Percentiles rank a stretch among this genome's conserved stretches.
phyloP scores from a whole-genome alignment of 2,113 vertebrate genomes.

The Antidorcas marsupialis region DNA sequence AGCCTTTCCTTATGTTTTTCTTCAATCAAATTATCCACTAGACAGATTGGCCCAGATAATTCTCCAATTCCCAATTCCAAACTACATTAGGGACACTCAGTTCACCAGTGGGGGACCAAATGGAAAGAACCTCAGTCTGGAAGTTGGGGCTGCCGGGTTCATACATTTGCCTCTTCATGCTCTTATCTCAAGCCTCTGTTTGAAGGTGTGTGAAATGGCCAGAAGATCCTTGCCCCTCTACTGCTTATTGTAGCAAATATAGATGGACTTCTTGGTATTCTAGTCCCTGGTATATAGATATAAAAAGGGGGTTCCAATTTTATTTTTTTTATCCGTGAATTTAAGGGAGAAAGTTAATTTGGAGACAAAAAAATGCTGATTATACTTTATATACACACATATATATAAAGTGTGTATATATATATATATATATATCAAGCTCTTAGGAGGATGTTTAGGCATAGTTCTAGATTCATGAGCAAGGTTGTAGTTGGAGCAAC shows the following conservation, averaged over 20 bases:
- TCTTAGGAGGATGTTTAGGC: neutral
- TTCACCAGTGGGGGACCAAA: neutral
- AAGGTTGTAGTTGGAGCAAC: neutral
- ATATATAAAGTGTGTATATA: neutral
- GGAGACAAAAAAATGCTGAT: neutral
- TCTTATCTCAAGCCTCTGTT: neutral
- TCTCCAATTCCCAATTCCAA: neutral
- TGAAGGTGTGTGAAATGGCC: neutral
- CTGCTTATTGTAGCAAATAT: neutral
- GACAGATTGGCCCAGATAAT: neutral
- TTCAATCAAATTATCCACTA: neutral
- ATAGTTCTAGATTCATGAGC: neutral
- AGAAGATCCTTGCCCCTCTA: neutral
- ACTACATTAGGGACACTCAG: neutral
- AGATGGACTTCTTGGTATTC: neutral
- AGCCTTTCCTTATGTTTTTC: neutral
- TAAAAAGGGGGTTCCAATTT: neutral
- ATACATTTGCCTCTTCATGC: neutral
- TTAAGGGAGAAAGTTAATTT: constrained; percentile 26
- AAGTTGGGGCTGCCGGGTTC: neutral
- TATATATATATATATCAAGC: neutral
- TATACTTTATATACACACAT: neutral
- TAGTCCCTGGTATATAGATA: neutral
- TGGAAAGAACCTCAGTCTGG: neutral
- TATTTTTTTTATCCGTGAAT: neutral